Evolutionary conservation across 2,888 invertebrate genomes (phyloP).

Genomic region (Sipha maydis): DNA sequence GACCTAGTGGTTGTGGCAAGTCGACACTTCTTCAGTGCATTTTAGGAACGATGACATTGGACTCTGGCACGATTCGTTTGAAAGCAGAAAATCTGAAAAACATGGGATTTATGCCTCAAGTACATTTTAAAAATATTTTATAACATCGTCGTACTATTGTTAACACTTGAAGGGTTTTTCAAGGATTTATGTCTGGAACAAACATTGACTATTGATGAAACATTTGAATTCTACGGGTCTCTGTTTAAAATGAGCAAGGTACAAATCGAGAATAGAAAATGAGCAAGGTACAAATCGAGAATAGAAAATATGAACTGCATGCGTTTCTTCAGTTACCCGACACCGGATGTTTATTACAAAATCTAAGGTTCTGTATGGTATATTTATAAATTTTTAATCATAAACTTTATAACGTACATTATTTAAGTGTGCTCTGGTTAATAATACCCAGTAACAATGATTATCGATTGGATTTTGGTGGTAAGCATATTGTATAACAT

Average conservation of each 20-base stretch:
- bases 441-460: too few relatives aligned
- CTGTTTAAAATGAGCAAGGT: conserved; percentile 78
- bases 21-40: conserved; percentile 71
- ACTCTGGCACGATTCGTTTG: conserved; percentile 68
- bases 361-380: background rate
- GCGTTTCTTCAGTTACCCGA: conserved; percentile 37
- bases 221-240: conserved; percentile 84
- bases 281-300: conserved; percentile 70
- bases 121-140: background rate
- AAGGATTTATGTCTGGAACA: conserved; percentile 79
- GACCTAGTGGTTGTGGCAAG: conserved; percentile 70
- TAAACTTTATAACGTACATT: too few relatives aligned
- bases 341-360: background rate
- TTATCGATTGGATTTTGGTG: too few relatives aligned
- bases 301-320: background rate
- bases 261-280: conserved; percentile 66
- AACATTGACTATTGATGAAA: conserved; percentile 81
- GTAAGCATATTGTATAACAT: too few relatives aligned
- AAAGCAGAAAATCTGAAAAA: conserved; percentile 67
- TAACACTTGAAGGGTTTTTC: conserved; percentile 65
- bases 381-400: too few relatives aligned
- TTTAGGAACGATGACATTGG: conserved; percentile 68
- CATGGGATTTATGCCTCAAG: conserved; percentile 71
- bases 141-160: background rate
- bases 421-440: too few relatives aligned